A percentile compares a stretch with the other conserved stretches of the same genome.
Evolutionary conservation across 2,888 invertebrate species (phyloP).

Genomic region (Perizoma affinitatum): DNA sequence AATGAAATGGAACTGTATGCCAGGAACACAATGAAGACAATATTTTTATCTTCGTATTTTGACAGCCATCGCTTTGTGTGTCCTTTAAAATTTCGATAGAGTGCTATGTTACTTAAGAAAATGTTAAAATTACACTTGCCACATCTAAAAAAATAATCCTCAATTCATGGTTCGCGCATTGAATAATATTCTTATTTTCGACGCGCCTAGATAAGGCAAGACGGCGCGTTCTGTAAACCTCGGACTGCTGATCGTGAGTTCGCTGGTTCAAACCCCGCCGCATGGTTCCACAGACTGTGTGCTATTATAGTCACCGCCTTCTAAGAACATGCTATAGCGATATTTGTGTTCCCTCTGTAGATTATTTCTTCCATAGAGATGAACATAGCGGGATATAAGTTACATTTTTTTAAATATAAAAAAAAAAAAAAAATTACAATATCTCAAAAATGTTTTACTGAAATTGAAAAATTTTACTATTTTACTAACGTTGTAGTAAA

Average conservation of each 20-base stretch:
- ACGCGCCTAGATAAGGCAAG: slow-evolving; percentile 14
- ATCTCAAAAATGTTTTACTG: too few relatives aligned
- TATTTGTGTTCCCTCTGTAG: slow-evolving; percentile 29
- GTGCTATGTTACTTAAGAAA: too few relatives aligned
- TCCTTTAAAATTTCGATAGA: too few relatives aligned
- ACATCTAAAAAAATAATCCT: too few relatives aligned
- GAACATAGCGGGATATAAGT: slow-evolving; percentile 30
- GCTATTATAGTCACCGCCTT: slow-evolving; percentile 42
- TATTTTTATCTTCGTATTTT: too few relatives aligned
- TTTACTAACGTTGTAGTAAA: too few relatives aligned
- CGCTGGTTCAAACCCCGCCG: slow-evolving; percentile 36
- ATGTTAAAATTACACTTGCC: too few relatives aligned
- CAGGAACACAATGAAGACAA: too few relatives aligned
- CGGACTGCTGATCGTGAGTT: slow-evolving; percentile 23
- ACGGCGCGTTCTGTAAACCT: slow-evolving; percentile 26
- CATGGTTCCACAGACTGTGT: slow-evolving; percentile 45
- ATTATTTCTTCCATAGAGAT: slow-evolving; percentile 33
- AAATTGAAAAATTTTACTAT: too few relatives aligned
- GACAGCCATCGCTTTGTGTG: too few relatives aligned
- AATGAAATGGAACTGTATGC: too few relatives aligned
- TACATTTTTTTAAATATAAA: slow-evolving; percentile 29
- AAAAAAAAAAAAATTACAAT: too few relatives aligned
- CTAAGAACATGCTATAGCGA: slow-evolving; percentile 45
- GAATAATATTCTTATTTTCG: slow-evolving; percentile 23
- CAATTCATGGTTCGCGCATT: background rate